Percentiles rank a stretch among this genome's conserved stretches.
Evolutionary conservation across 2,113 vertebrate genomes (phyloP).

Genomic region (Falco punctatus): DNA sequence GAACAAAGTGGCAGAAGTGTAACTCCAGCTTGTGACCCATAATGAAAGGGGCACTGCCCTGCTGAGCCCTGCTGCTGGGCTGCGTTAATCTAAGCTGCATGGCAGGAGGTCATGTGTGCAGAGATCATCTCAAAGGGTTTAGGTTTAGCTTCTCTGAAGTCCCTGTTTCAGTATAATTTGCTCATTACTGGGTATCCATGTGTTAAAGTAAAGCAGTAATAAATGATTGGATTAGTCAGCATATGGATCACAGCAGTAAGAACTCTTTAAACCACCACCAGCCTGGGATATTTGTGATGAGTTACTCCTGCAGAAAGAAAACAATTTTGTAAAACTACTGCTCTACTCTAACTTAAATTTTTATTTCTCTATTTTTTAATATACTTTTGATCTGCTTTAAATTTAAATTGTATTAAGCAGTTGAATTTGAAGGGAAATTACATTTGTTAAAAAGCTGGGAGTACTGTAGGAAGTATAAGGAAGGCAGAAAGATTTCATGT

Average conservation of each 20-base stretch:
- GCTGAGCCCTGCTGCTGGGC: background rate
- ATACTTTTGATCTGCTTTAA: background rate
- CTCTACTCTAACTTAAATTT: background rate
- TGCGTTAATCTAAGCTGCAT: background rate
- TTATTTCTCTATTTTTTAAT: background rate
- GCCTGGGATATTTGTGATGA: background rate
- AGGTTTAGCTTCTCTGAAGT: background rate
- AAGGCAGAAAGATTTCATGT: background rate
- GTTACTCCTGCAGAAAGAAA: background rate
- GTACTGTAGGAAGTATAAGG: background rate
- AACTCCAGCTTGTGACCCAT: background rate
- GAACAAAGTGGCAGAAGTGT: fast-evolving
- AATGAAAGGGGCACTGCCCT: background rate
- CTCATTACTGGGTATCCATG: background rate
- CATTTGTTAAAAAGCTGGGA: background rate
- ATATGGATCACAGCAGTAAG: background rate
- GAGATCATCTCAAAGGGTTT: background rate
- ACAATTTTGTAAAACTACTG: background rate
- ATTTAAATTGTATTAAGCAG: background rate
- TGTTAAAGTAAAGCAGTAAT: background rate
- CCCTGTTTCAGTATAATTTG: background rate
- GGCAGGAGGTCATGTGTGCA: background rate
- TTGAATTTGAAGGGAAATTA: background rate
- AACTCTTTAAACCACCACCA: background rate
- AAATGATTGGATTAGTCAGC: background rate